Base-by-base conservation (phyloP, 2,797 vertebrate genomes). In the Phataginus tricuspis region DNA sequence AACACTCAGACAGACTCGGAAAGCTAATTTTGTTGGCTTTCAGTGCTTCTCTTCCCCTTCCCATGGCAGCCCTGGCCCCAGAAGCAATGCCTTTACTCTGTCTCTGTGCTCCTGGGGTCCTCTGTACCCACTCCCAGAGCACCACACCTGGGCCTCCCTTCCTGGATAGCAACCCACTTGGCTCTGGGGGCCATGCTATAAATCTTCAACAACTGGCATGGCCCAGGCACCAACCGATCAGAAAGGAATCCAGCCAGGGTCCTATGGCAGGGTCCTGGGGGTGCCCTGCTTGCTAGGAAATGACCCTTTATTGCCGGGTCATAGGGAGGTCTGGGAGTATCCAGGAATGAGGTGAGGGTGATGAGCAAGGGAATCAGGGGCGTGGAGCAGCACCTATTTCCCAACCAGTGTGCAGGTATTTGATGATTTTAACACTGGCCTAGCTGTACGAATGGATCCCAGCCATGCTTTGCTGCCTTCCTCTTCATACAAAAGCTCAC, bases 391-490 rank as follows among this genome's bases (percentile, higher is more conserved):
- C 15, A 14, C 85, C 78, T 55, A 0, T 34, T 72, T 66, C 21
- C 66, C 78, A 42, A 23, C 49, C 34, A 25, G 29, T 31, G 10
- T 61, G 18, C 23, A 29, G 85, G 66, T n/a, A 45, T 85, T 84
- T 59, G 7, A 5, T 78, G 6, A 12, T 45, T 37, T 64, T 34
- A 11, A 45, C 13, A 8, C 27, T 39, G 12, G 34, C 9, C 25
- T 16, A 4, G 1, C 2, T 11, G 6, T 39, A 1, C 3, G 5
- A 0, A 29, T 31, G 8, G 37, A 0, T 13, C 21, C 42, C 45
- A 31, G 49, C 68, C 77, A 21, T 11, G 23, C 55, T 37, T 25
- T 31, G 15, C 78, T 72, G 25, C 57, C 71, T 83, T 79, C 53
- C 71, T 51, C 31, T 18, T 63, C 51, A 45, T 39, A 31, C 11